These are phyloP conservation scores for Lanius collurio DNA, from an alignment of 2,113 vertebrate genomes.

Conservation along the genomic window DNA sequence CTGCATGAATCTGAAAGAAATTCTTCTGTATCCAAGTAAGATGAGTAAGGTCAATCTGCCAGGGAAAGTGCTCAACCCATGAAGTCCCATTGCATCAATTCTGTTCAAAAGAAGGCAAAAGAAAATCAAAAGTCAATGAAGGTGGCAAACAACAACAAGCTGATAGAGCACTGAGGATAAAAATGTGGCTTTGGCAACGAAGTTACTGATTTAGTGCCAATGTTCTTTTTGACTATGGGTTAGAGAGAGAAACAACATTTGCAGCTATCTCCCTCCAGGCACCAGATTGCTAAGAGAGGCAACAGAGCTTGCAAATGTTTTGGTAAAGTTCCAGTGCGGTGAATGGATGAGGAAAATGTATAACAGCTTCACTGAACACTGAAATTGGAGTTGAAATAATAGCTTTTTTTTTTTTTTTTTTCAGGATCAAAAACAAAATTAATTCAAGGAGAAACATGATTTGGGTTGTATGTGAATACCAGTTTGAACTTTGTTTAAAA, in stretches of 20 bases:
- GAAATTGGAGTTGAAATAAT: neutral
- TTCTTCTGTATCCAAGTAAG: neutral
- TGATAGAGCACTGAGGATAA: neutral
- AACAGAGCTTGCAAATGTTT: neutral
- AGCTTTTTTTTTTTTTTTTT: neutral
- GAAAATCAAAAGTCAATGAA: neutral
- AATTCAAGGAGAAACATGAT: neutral
- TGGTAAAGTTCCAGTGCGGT: neutral
- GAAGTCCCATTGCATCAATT: neutral
- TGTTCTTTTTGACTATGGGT: neutral
- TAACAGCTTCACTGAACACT: neutral
- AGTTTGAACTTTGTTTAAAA: neutral
- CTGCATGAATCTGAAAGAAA: neutral
- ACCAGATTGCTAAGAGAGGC: neutral
- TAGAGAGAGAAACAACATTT: neutral
- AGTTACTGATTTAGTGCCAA: neutral
- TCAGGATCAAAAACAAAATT: neutral
- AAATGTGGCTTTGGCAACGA: neutral
- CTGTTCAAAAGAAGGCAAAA: neutral
- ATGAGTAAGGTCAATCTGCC: neutral
- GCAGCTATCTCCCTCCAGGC: neutral
- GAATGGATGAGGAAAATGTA: neutral
- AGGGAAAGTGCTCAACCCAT: neutral
- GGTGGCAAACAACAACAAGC: neutral
- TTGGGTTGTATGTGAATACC: neutral